These are phyloP conservation scores for Pithys albifrons DNA, from an alignment of 2,113 vertebrate genomes.

Conservation along the genomic window DNA sequence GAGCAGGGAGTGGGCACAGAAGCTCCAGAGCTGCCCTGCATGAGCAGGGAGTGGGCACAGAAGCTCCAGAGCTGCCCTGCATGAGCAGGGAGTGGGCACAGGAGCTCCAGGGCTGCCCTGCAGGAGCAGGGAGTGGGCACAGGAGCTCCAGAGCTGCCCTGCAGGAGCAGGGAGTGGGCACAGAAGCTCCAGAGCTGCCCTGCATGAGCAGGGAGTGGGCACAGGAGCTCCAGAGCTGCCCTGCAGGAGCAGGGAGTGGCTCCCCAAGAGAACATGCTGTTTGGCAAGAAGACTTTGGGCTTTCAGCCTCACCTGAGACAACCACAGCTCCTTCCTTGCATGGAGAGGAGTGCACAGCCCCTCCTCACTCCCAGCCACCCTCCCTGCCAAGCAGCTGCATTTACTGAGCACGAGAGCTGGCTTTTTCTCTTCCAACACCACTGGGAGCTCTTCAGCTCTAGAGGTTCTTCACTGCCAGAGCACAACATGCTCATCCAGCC, in stretches of 20 bases:
- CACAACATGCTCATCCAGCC: neutral
- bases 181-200: too few relatives aligned
- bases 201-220: too few relatives aligned
- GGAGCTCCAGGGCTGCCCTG: too few relatives aligned
- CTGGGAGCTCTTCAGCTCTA: neutral
- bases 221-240: too few relatives aligned
- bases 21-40: too few relatives aligned
- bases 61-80: too few relatives aligned
- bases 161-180: too few relatives aligned
- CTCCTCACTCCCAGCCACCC: neutral
- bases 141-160: too few relatives aligned
- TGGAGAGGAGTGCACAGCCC: neutral
- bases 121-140: too few relatives aligned
- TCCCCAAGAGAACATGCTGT: neutral
- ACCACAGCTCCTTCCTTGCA: neutral
- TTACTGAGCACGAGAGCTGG: neutral
- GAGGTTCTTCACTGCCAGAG: constrained; percentile 9
- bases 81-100: neutral
- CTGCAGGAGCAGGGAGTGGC: neutral
- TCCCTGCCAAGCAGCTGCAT: constrained; percentile 61
- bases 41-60: neutral
- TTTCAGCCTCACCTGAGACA: constrained; percentile 21
- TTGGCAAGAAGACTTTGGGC: neutral
- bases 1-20: too few relatives aligned
- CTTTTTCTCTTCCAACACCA: neutral